Evolutionary conservation across 1,140 invertebrate species (phyloP).

Genomic region (Anastatus disparis): DNA sequence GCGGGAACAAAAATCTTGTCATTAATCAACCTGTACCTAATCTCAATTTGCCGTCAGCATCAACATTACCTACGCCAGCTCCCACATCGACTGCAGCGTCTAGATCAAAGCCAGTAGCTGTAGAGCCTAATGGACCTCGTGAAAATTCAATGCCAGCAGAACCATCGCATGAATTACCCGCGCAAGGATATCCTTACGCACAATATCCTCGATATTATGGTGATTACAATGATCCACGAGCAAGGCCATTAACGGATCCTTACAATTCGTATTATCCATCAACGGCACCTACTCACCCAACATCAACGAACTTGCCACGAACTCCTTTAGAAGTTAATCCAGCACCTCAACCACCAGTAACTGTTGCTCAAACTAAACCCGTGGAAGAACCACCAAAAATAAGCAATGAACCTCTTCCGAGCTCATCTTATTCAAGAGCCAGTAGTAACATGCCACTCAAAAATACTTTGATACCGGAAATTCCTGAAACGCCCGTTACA

Average conservation of each 20-base stretch:
- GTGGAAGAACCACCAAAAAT: slow-evolving; percentile 51
- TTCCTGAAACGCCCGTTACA: slow-evolving; percentile 24
- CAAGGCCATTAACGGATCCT: slow-evolving; percentile 56
- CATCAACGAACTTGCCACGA: neutral
- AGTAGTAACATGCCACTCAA: neutral
- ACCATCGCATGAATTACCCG: slow-evolving; percentile 49
- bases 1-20: slow-evolving; percentile 33
- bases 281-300: slow-evolving; percentile 34
- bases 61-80: neutral
- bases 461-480: neutral
- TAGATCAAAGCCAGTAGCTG: neutral
- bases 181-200: slow-evolving; percentile 61
- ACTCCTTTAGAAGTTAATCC: slow-evolving; percentile 43
- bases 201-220: slow-evolving; percentile 64
- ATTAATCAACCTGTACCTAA: neutral
- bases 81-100: neutral
- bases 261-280: slow-evolving; percentile 59
- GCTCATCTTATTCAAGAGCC: neutral
- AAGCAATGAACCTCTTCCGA: slow-evolving; percentile 46
- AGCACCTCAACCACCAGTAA: slow-evolving; percentile 43
- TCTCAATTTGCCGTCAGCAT: neutral
- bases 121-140: slow-evolving; percentile 7
- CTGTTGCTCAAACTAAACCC: slow-evolving; percentile 45
- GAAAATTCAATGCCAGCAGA: slow-evolving; percentile 43
- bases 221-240: slow-evolving; percentile 61